phyloP scores from a whole-genome alignment of 2,113 vertebrate genomes.

The Neolamprologus sp. region DNA sequence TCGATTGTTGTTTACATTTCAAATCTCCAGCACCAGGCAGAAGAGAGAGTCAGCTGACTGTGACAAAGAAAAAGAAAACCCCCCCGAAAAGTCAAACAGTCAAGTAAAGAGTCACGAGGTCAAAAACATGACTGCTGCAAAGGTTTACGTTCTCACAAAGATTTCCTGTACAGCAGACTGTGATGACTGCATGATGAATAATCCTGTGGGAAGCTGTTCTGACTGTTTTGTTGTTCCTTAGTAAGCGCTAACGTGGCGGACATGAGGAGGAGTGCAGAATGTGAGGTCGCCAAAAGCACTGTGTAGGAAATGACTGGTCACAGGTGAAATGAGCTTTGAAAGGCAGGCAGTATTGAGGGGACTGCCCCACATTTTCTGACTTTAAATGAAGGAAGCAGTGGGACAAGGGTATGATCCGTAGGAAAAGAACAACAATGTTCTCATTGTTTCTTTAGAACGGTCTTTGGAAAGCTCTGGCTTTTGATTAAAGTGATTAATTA shows the following conservation, averaged over 20 bases:
- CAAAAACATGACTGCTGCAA: neutral
- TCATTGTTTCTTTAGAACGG: neutral
- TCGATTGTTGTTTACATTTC: neutral
- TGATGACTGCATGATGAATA: slow-evolving; percentile 7
- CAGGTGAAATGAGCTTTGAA: slow-evolving; percentile 56
- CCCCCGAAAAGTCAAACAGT: neutral
- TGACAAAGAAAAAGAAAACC: neutral
- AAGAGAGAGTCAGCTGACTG: neutral
- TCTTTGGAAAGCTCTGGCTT: neutral
- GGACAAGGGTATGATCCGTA: neutral
- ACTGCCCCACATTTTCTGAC: neutral
- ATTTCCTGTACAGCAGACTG: slow-evolving; percentile 16
- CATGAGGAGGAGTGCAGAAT: slow-evolving; percentile 21
- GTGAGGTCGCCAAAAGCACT: slow-evolving; percentile 6
- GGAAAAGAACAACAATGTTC: neutral
- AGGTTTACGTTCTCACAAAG: slow-evolving; percentile 8
- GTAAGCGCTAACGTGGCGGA: slow-evolving; percentile 21
- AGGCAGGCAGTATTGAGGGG: neutral
- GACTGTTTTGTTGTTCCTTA: slow-evolving; percentile 19
- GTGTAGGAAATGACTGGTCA: slow-evolving; percentile 32
- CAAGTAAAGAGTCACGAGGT: neutral
- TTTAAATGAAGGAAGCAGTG: neutral
- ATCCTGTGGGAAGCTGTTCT: slow-evolving; percentile 40
- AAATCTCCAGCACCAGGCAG: neutral
- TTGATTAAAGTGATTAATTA: neutral